phyloP scores from a whole-genome alignment of 2,113 vertebrate species.

The Nycticebus coucang region DNA sequence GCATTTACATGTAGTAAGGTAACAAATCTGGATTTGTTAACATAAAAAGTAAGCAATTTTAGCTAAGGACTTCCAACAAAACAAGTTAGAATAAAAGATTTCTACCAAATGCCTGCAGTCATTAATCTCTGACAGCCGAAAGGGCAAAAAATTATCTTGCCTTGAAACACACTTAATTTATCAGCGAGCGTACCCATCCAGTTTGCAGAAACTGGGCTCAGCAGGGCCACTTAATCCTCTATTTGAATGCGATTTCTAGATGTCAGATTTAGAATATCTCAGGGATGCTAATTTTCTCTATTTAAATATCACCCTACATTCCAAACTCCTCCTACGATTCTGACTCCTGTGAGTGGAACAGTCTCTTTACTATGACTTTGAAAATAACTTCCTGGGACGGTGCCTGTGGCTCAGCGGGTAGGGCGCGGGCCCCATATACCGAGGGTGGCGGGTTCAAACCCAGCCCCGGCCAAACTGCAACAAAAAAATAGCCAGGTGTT shows the following conservation, averaged over 20 bases:
- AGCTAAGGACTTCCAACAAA: constrained; percentile 16
- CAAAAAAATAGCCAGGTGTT: too few relatives aligned
- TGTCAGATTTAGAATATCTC: constrained; percentile 59
- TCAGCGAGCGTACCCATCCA: constrained; percentile 27
- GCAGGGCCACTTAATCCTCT: constrained; percentile 45
- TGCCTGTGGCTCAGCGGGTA: too few relatives aligned
- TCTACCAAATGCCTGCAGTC: neutral
- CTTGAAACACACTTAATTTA: constrained; percentile 67
- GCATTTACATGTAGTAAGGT: neutral
- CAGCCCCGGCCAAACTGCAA: too few relatives aligned
- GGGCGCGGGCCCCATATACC: too few relatives aligned
- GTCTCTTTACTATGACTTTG: constrained; percentile 41
- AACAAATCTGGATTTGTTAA: constrained; percentile 2
- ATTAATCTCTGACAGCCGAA: constrained; percentile 66
- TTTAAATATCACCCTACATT: constrained; percentile 58
- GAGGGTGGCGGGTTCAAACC: too few relatives aligned
- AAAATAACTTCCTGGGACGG: constrained; percentile 29
- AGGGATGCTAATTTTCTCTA: constrained; percentile 65
- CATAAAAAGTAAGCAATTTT: constrained; percentile 54
- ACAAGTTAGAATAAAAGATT: constrained; percentile 52
- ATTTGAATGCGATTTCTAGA: constrained; percentile 60
- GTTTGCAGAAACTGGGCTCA: neutral
- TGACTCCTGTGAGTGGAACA: neutral
- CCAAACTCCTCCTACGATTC: constrained; percentile 32
- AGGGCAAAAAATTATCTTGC: constrained; percentile 42